Base-by-base conservation (phyloP, 2,797 vertebrate genomes). In the Sardinella longiceps region DNA sequence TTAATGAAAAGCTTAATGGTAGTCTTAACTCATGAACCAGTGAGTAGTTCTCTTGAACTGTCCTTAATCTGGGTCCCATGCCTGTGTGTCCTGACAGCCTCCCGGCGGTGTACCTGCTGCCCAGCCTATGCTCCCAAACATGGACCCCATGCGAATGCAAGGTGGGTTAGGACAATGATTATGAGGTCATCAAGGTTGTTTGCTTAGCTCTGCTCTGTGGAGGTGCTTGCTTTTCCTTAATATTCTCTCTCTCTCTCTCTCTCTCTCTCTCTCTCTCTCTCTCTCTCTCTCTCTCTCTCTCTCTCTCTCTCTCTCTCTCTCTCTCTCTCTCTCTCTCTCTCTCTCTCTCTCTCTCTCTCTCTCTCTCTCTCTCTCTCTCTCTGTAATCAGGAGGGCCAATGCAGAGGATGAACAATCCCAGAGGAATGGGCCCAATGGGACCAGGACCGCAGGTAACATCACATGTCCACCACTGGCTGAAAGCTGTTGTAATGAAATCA, bases 341-440 rank as follows among this genome's bases (percentile, higher is more conserved):
- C 50, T 10, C 43, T 45, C 45, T 53, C 39, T 45, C 0, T 48
- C 1, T 48, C 1, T 48, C 1, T 53, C 1, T 53, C 1, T 53
- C 1, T 53, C 2, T 53, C 2, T 53, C 2, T 53, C 1, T 53
- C 0, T 53, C 18, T 81, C 9, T 3, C 15, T 80, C 43, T 83
- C 3, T 1, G 14, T 18, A 97, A 93, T 97, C 96, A 88, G 97
- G 97, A 96, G 98, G 98, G 84, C 97, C 97, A 80, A 99, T 99
- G 97, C 98, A 99, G 94, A 97, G 98, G 94, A 99, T 99, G 98
- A 98, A 96, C 89, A 97, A 97, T 90, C 97, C 98, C 2, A 96
- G 98, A 95, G 98, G 97, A 91, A 99, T 99, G 97, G 98, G 97
- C 87, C 98, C 98, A 15, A 99, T 99, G 97, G 98, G 97, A 56